Percentiles rank a stretch among this genome's conserved stretches.
These are phyloP conservation scores for Pocillopora meandrina DNA, from an alignment of 92 coral and sea anemone genomes.

Conservation along the genomic window DNA sequence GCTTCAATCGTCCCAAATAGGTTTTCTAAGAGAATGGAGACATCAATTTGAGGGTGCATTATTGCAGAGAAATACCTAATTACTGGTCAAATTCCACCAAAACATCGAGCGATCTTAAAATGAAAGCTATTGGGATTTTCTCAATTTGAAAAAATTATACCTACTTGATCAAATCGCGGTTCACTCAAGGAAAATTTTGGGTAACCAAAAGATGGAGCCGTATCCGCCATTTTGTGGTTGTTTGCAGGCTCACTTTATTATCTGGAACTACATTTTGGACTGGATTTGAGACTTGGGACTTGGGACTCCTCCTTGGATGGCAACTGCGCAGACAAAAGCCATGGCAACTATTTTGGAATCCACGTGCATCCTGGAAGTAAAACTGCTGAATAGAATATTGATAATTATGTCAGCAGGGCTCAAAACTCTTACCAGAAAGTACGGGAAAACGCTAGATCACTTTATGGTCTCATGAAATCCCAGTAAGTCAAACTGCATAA, in stretches of 20 bases:
- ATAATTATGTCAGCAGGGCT: no score
- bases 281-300: background rate
- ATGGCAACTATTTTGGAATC: no score
- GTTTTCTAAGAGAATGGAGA: slow-evolving; percentile 39
- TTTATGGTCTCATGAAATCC: no score
- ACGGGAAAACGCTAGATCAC: no score
- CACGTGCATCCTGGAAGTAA: no score
- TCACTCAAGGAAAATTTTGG: slow-evolving; percentile 64
- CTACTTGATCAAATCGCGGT: slow-evolving; percentile 75
- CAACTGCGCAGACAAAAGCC: no score
- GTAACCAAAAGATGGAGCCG: slow-evolving; percentile 38
- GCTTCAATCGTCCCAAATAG: slow-evolving; percentile 65
- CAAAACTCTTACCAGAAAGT: no score
- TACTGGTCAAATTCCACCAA: no score
- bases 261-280: background rate
- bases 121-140: background rate
- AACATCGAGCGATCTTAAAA: background rate
- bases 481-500: no score
- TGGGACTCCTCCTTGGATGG: background rate
- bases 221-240: slow-evolving; percentile 73
- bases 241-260: slow-evolving; percentile 17
- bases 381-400: no score
- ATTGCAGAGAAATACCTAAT: no score
- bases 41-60: background rate
- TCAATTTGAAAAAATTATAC: background rate